phyloP scores from a whole-genome alignment of 2,888 invertebrate genomes.

The Archaeoteleia sp. region DNA sequence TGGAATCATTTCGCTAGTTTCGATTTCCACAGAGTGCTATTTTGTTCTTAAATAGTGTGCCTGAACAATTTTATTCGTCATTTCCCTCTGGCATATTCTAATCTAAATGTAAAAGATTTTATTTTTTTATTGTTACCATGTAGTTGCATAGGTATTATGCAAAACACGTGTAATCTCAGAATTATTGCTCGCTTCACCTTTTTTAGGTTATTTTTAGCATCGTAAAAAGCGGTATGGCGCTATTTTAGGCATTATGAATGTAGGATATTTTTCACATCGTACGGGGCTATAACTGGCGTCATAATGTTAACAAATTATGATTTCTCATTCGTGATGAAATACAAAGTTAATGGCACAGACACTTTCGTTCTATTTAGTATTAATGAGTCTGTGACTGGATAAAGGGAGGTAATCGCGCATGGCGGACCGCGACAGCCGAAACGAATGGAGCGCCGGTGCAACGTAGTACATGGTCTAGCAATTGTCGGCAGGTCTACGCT shows the following conservation, averaged over 20 bases:
- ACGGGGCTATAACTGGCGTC: conserved; percentile 15
- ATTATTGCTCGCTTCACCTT: too few species aligned
- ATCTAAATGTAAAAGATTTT: too few species aligned
- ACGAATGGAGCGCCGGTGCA: conserved; percentile 12
- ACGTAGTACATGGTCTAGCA: conserved; percentile 13
- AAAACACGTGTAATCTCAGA: too few species aligned
- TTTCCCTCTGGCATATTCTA: too few species aligned
- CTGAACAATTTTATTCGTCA: too few species aligned
- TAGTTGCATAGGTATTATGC: too few species aligned
- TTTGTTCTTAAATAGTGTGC: too few species aligned
- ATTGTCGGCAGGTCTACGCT: conserved; percentile 53
- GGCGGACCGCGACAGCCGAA: conserved; percentile 11
- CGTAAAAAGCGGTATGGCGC: too few species aligned
- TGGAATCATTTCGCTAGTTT: too few species aligned
- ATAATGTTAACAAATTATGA: conserved; percentile 25
- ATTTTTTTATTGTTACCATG: too few species aligned
- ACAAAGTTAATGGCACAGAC: conserved; percentile 17
- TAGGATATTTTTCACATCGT: conserved; percentile 23
- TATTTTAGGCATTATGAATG: conserved; percentile 4
- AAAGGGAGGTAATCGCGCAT: conserved; percentile 24
- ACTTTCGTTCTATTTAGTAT: conserved; percentile 27
- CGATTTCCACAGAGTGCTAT: too few species aligned
- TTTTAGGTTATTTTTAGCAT: too few species aligned
- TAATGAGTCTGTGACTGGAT: conserved; percentile 24
- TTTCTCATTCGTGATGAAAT: conserved; percentile 19